Evolutionary conservation across 2,888 invertebrate species (phyloP).

Genomic region (Melanotus villosus): DNA sequence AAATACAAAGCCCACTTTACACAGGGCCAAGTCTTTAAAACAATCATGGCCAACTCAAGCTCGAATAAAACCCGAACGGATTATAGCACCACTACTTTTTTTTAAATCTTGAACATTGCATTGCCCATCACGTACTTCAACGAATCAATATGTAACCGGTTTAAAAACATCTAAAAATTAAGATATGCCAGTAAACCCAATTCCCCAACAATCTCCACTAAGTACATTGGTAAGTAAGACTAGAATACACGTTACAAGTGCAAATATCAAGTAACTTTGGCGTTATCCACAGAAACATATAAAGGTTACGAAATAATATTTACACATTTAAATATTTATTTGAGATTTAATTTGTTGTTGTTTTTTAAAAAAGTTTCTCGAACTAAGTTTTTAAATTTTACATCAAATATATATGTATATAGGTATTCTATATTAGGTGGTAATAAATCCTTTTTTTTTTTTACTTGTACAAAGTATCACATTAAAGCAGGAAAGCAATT

Average conservation of each 20-base stretch:
- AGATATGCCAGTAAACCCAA: no score
- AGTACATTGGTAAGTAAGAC: slow-evolving; percentile 15
- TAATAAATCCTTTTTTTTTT: slow-evolving; percentile 33
- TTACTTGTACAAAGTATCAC: slow-evolving; percentile 41
- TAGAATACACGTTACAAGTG: slow-evolving; percentile 14
- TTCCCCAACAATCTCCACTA: slow-evolving; percentile 1
- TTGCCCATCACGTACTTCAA: no score
- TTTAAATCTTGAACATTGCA: no score
- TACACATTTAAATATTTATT: slow-evolving; percentile 2
- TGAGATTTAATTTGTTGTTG: slow-evolving; percentile 7
- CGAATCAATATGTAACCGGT: no score
- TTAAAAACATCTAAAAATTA: no score
- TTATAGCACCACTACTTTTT: no score
- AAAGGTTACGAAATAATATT: slow-evolving; percentile 23
- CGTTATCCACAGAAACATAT: slow-evolving; percentile 25
- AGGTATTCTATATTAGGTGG: slow-evolving; percentile 32
- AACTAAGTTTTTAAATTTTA: slow-evolving; percentile 13
- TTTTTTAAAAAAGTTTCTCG: slow-evolving; percentile 5
- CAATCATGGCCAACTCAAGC: no score
- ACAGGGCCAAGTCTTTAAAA: no score
- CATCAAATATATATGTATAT: slow-evolving; percentile 17
- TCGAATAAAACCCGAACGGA: no score
- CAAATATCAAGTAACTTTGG: slow-evolving; percentile 23
- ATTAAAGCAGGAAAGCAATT: slow-evolving; percentile 35
- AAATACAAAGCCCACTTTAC: no score